Base-by-base conservation (phyloP, 2,888 invertebrate genomes). In the Drosophila vallismaia region DNA sequence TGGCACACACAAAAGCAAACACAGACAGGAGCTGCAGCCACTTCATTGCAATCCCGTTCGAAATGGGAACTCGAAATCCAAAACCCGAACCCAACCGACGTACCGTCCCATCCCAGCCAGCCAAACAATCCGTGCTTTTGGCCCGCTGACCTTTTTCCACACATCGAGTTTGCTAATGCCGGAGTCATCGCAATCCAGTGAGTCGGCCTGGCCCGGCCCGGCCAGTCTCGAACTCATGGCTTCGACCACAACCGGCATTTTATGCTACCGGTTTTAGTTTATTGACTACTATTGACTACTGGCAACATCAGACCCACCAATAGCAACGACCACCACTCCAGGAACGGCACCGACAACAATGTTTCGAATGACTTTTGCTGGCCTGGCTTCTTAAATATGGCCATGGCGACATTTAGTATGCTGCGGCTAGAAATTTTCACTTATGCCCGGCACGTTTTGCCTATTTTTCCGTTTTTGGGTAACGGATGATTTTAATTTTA, bases 191-290 rank as follows among this genome's bases (percentile, higher is more conserved):
- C 36, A 66, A 59, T 33, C 50, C 59, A 71, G 70, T 26, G 51
- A 55, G 71, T 46, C 62, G 50, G 58, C 36, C 36, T 50, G 57
- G 53, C 69, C 74, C 60, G 50, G 58, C 36, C 36, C 50, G 59
- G 53, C 69, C 74, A 75, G 71, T 33, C 76, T 36, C 64, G 54
- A 50, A 51, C 50, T 70, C 51, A 44, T 44, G 44, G 50, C 50
- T 31, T 46, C 46, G 49, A 56, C 62, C 62, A 46, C 69, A 73
- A 77, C 76, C 87, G 82, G 70, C 76, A 76, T 76, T 81, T 75
- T 51, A 59, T 85, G 86, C 86, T 83, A 83, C 82, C 82, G 88
- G 82, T 83, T 82, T 84, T 72, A 76, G 76, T 82, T 87, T 81
- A 87, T 87, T 79, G 79, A 76, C 82, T 77, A 46, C 67, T 66